Percentiles rank a stretch among this genome's conserved stretches.
Conservation (phyloP, 2,113 vertebrate species). For the Nyctibius bracteatus region DNA sequence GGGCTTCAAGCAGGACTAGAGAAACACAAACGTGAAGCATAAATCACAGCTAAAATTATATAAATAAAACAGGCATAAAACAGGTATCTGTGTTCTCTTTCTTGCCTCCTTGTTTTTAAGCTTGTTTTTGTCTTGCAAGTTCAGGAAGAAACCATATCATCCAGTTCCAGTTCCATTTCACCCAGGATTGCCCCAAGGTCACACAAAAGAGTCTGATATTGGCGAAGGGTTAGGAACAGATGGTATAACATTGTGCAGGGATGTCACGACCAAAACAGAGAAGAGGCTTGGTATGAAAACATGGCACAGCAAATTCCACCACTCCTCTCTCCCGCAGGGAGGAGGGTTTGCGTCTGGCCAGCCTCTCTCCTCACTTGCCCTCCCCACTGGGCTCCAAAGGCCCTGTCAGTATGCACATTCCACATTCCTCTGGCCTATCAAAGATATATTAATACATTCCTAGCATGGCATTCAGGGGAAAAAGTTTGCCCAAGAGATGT, state of each 20-base stretch:
- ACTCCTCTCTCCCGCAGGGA: slow-evolving; percentile 29
- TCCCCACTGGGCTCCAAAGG: slow-evolving; percentile 16
- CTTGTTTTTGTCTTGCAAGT: background rate
- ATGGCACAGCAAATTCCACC: slow-evolving; percentile 33
- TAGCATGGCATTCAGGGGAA: slow-evolving; percentile 16
- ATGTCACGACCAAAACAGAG: background rate
- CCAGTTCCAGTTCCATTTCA: background rate
- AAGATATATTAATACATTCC: slow-evolving; percentile 70
- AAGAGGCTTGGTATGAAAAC: background rate
- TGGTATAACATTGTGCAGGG: background rate
- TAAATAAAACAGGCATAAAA: background rate
- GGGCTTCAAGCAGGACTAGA: background rate
- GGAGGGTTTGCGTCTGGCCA: slow-evolving; percentile 10
- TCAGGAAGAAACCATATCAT: background rate
- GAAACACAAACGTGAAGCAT: background rate
- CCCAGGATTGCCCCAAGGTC: background rate
- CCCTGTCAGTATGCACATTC: slow-evolving; percentile 38
- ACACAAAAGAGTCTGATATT: background rate
- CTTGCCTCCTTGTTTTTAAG: background rate
- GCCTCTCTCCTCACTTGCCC: slow-evolving; percentile 21
- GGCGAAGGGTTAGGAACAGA: background rate
- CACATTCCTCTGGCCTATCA: slow-evolving; percentile 59
- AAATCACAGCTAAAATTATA: background rate
- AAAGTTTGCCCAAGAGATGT: background rate
- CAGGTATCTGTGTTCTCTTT: background rate